Percentiles rank a stretch among this genome's conserved stretches.
Evolutionary conservation across 2,888 invertebrate genomes (phyloP).

Genomic region (Drosophila atroscutellata): DNA sequence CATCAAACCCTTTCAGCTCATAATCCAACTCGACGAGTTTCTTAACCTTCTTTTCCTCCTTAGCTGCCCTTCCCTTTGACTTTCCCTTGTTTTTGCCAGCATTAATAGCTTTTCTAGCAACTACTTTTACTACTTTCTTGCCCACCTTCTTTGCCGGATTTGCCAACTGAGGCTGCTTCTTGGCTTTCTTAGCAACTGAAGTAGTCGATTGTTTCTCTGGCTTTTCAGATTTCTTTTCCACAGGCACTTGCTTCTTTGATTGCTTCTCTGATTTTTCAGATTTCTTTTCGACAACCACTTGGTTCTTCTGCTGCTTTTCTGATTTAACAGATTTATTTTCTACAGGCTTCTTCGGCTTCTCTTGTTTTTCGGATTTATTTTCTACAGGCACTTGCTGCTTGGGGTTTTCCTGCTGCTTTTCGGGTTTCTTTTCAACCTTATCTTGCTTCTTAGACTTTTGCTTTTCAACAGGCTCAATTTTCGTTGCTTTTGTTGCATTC

Average conservation of each 20-base stretch:
- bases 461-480: not conserved
- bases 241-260: not conserved
- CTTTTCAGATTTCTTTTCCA: not conserved
- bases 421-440: not conserved
- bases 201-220: not conserved
- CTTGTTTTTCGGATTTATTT: not conserved
- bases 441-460: not conserved
- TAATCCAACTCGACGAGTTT: conserved; percentile 38
- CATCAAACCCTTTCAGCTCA: conserved; percentile 76
- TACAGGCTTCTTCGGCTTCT: not conserved
- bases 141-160: conserved; percentile 12
- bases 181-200: not conserved
- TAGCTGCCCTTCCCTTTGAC: conserved; percentile 3
- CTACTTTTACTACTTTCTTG: conserved; percentile 18
- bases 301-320: conserved; percentile 2
- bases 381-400: not conserved
- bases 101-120: conserved; percentile 24
- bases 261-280: not conserved
- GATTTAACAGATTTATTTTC: conserved; percentile 8
- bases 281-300: conserved; percentile 7
- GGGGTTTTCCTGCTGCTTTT: not conserved
- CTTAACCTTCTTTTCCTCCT: conserved; percentile 32
- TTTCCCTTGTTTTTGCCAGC: conserved; percentile 3
- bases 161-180: conserved; percentile 16
- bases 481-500: not conserved